Evolutionary conservation across 1,140 invertebrate species (phyloP).

Genomic region (Phenacoccus solenopsis): DNA sequence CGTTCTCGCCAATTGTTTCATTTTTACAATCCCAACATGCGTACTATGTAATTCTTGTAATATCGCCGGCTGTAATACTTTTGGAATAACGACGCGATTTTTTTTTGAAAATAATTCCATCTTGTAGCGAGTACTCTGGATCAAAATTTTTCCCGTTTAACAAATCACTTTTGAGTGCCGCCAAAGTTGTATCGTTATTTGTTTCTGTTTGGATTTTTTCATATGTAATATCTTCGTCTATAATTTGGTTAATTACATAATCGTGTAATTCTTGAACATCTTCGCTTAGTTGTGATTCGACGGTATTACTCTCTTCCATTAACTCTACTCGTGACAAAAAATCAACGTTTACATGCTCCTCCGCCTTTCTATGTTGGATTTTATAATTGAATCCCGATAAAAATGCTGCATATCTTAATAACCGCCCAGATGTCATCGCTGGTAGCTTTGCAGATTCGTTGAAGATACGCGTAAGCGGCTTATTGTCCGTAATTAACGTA

Average conservation of each 20-base stretch:
- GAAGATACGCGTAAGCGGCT: constrained; percentile 38
- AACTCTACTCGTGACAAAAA: constrained; percentile 27
- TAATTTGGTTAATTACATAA: not conserved
- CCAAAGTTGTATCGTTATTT: not conserved
- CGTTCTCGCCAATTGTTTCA: too few relatives aligned
- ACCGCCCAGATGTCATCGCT: constrained; percentile 25
- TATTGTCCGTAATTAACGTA: constrained; percentile 27
- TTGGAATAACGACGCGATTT: constrained; percentile 18
- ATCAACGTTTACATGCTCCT: constrained; percentile 29
- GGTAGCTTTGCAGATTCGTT: constrained; percentile 29
- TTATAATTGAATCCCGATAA: constrained; percentile 32
- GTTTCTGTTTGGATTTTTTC: not conserved
- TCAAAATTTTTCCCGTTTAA: not conserved
- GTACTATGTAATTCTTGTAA: too few relatives aligned
- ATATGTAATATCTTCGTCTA: not conserved
- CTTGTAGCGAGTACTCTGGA: constrained; percentile 9
- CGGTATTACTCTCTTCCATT: not conserved
- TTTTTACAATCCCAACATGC: too few relatives aligned
- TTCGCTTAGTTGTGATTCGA: not conserved
- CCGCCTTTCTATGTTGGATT: constrained; percentile 28
- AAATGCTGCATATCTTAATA: constrained; percentile 32
- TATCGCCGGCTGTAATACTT: too few relatives aligned
- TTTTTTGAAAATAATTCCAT: constrained; percentile 20
- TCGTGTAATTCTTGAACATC: not conserved
- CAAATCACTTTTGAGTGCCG: not conserved